Evolutionary conservation across 1,140 invertebrate species (phyloP), one percentile per base, ranked within the genome.

Genomic region (Drosophila mojavensis): DNA sequence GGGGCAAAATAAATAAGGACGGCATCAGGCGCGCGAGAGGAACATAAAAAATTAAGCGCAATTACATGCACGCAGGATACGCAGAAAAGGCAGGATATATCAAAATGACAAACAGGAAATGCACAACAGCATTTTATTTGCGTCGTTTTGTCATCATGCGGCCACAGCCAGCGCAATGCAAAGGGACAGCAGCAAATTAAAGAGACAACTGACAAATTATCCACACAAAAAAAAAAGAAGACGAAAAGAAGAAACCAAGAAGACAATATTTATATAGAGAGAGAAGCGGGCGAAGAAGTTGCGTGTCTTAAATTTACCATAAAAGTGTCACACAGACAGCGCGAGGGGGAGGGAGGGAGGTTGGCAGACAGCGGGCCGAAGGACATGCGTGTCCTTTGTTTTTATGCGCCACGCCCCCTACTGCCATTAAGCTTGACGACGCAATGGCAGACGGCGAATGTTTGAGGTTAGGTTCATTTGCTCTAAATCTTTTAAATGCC

Each of bases 401-500:
- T 88, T 89, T 83, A 89, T 88, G 84, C 39, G 67, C 43, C 77
- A 80, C 64, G 74, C 84, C 81, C 60, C 66, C 71, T 58, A 69
- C 70, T 2, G 24, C 48, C 68, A 75, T 76, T 72, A 76, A 66
- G 61, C 55, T 66, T 67, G 74, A 73, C 62, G 70, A 66, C 28
- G 66, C 17, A 83, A 79, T 86, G 79, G 75, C 79, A 64, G 61
- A 75, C 72, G 50, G 73, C 61, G 75, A 80, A 81, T 76, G 80
- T 68, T 84, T 80, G 84, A 81, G 83, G 84, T 89, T 88, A 89
- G 83, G 84, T 88, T 89, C 77, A 89, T 88, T 88, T 89, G 84
- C 80, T 88, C 83, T 88, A 88, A 88, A 88, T 88, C 83, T 88
- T 83, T 88, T 88, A 89, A 88, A 88, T 89, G 84, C 83, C 83